phyloP scores from a whole-genome alignment of 2,797 vertebrate genomes.

The Acanthis flammea region DNA sequence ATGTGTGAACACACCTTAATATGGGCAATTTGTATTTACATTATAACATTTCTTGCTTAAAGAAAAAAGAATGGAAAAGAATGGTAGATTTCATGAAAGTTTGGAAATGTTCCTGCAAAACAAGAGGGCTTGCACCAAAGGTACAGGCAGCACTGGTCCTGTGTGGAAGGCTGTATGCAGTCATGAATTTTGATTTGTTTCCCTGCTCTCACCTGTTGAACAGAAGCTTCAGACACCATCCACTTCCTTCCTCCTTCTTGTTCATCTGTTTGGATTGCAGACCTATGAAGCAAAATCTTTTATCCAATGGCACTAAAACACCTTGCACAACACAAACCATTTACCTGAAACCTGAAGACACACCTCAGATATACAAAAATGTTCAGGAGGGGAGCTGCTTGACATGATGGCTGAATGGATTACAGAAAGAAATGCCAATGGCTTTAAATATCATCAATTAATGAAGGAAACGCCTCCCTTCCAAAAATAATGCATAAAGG shows the following conservation, averaged over 20 bases:
- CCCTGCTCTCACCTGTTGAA: background rate
- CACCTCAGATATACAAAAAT: background rate
- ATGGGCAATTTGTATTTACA: background rate
- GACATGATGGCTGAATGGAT: background rate
- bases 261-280: background rate
- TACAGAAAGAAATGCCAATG: background rate
- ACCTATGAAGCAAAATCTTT: background rate
- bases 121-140: background rate
- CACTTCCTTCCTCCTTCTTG: background rate
- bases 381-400: background rate
- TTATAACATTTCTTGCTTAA: background rate
- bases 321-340: background rate
- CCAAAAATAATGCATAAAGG: background rate
- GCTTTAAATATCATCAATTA: background rate
- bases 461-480: background rate
- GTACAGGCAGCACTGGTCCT: background rate
- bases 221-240: background rate
- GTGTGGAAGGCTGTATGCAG: background rate
- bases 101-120: background rate
- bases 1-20: background rate
- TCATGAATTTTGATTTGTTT: background rate
- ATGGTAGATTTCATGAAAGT: background rate
- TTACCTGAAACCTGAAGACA: background rate
- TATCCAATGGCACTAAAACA: background rate
- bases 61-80: background rate